Base-by-base conservation (phyloP, 2,113 vertebrate species). In the Pseudolaguvia tuberculata region DNA sequence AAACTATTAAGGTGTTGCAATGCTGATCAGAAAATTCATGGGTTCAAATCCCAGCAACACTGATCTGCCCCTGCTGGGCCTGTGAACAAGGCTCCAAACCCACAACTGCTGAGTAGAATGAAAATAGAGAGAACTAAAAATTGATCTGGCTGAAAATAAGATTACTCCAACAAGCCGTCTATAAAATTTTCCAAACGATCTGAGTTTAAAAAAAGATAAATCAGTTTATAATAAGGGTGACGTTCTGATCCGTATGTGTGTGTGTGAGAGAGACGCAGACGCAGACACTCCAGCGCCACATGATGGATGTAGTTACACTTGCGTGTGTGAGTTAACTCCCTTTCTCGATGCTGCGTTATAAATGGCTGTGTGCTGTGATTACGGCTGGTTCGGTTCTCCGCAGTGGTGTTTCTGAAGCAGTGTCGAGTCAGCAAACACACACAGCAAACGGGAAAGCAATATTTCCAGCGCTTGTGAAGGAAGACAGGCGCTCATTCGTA, bases 261-360 rank as follows among this genome's bases (percentile, higher is more conserved):
- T n/a, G n/a, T n/a, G n/a, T n/a, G n/a, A n/a, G n/a, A n/a, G n/a
- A n/a, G n/a, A n/a, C n/a, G n/a, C n/a, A 20, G 35, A 39, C 11
- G n/a, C 66, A 73, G 42, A 45, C 0, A 80, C 58, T 13, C 13
- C 70, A 53, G 77, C 21, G 51, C 11, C 23, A 39, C 72, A 78
- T 85, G 81, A 83, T 79, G 65, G 66, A 86, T 80, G 72, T 78
- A 77, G 68, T 82, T 50, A 39, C 57, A 72, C 57, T 35, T 39
- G 75, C 78, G 76, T 62, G 47, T 79, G 65, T 78, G 76, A 23
- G 51, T 74, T 82, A 81, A 70, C 85, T 72, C 76, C 42, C 47
- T 42, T 31, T 72, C 72, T 63, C 75, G 68, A 75, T 14, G 50
- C 48, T 82, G 74, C 75, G 79, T 82, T 82, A 84, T 73, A 75